Conservation (phyloP, 2,113 vertebrate species). For the cat (Felis catus) region F.catus_Fca126_mat1.0 CM031413.1:146503001-146503500, state of each 20-base stretch:
- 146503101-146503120: neutral
- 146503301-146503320: neutral
- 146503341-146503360: neutral
- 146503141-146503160: neutral
- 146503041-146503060: neutral
- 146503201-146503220: neutral
- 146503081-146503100: neutral
- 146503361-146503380: neutral
- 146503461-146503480: slow-evolving; percentile 5
- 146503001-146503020: neutral
- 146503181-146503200: neutral
- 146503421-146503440: neutral
- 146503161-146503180: neutral
- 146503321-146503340: neutral
- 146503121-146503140: neutral
- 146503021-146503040: neutral
- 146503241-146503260: neutral
- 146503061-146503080: neutral
- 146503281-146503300: neutral
- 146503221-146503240: neutral
- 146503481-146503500: neutral
- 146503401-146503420: neutral
- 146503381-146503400: neutral
- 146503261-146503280: neutral
- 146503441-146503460: neutral